These are phyloP conservation scores for Torymus aiolomorphi DNA, from an alignment of 2,888 invertebrate species.

Conservation along the genomic window DNA sequence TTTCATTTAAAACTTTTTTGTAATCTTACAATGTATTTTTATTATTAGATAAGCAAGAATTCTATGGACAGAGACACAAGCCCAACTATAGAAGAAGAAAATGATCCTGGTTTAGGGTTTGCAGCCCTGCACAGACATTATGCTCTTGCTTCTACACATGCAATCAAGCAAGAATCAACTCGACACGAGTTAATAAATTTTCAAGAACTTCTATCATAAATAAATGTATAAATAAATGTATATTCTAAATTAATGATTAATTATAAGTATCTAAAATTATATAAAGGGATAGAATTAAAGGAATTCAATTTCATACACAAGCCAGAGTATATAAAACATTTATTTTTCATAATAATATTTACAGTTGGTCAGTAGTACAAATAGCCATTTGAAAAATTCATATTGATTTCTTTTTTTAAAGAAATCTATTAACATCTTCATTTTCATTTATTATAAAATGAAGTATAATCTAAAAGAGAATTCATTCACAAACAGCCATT, in stretches of 20 bases:
- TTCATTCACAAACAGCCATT: slow-evolving; percentile 53
- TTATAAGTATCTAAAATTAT: not conserved
- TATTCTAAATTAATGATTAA: slow-evolving; percentile 7
- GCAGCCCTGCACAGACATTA: slow-evolving; percentile 81
- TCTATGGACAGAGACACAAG: slow-evolving; percentile 66
- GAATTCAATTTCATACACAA: slow-evolving; percentile 39
- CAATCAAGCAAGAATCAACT: slow-evolving; percentile 79
- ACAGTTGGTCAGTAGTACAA: slow-evolving; percentile 55
- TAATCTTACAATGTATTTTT: slow-evolving; percentile 23
- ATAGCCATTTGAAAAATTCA: slow-evolving; percentile 50
- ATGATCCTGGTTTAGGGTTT: slow-evolving; percentile 82
- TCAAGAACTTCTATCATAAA: slow-evolving; percentile 62
- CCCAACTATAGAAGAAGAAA: slow-evolving; percentile 75
- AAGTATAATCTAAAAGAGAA: slow-evolving; percentile 40
- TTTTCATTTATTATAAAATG: not conserved
- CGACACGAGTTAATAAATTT: slow-evolving; percentile 72
- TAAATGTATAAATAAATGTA: not conserved
- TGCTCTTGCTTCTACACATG: slow-evolving; percentile 79
- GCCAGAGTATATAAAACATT: slow-evolving; percentile 55
- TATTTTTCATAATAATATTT: slow-evolving; percentile 52
- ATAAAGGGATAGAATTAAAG: slow-evolving; percentile 26
- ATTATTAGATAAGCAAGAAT: slow-evolving; percentile 70
- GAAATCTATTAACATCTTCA: slow-evolving; percentile 21
- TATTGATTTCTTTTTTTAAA: slow-evolving; percentile 18
- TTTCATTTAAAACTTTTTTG: not conserved